These are phyloP conservation scores for Eidolon dupreanum DNA, from an alignment of 2,797 vertebrate genomes.

Conservation along the genomic window DNA sequence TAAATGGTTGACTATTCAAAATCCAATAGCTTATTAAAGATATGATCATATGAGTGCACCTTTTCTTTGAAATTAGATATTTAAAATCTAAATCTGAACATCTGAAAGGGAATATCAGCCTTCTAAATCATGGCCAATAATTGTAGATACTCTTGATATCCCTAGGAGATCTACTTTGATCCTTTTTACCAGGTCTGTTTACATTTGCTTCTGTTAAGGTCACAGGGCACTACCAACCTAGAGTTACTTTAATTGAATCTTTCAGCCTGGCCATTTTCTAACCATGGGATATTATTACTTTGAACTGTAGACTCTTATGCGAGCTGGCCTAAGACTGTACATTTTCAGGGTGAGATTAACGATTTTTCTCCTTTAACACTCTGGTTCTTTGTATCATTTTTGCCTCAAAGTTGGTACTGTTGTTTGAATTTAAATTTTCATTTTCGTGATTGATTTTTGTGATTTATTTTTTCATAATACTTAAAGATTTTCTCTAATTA, in stretches of 20 bases:
- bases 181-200: not conserved
- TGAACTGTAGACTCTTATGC: not conserved
- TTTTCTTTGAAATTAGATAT: not conserved
- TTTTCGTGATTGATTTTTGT: not conserved
- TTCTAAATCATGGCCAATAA: not conserved
- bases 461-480: not conserved
- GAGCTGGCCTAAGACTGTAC: not conserved
- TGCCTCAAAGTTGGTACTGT: not conserved
- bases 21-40: not conserved
- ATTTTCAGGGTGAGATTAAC: not conserved
- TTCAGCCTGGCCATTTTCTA: not conserved
- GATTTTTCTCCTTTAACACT: not conserved
- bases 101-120: not conserved
- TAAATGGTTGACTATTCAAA: not conserved
- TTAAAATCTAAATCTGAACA: not conserved
- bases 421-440: not conserved
- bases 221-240: not conserved
- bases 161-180: not conserved
- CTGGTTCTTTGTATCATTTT: not conserved
- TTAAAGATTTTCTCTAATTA: slow-evolving; percentile 4
- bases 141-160: not conserved
- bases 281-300: not conserved
- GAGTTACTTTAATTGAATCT: not conserved
- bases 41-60: not conserved
- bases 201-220: not conserved